Evolutionary conservation across 2,113 vertebrate species (phyloP).

Genomic region (Vireo altiloquus): DNA sequence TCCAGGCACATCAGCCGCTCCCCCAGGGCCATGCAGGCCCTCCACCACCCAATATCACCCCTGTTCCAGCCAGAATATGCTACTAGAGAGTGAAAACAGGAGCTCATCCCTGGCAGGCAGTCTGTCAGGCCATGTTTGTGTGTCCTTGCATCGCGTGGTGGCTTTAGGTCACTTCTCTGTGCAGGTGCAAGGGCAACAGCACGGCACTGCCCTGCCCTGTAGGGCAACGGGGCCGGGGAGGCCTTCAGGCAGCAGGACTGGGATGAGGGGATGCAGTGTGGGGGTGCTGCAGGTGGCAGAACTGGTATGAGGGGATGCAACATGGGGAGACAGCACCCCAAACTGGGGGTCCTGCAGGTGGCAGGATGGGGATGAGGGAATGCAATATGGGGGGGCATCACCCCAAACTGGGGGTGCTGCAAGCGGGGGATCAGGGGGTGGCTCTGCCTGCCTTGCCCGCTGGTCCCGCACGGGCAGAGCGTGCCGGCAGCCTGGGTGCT

Average conservation of each 20-base stretch:
- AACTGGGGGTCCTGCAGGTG: fast-evolving
- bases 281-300: neutral
- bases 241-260: neutral
- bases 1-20: neutral
- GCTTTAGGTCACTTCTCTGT: neutral
- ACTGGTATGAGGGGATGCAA: fast-evolving
- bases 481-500: neutral
- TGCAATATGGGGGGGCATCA: fast-evolving
- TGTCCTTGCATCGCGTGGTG: fast-evolving
- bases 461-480: neutral
- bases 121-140: fast-evolving
- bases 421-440: fast-evolving
- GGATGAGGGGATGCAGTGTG: too few relatives aligned
- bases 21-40: neutral
- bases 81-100: too few relatives aligned
- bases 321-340: fast-evolving
- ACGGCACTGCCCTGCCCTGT: fast-evolving
- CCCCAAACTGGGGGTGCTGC: fast-evolving
- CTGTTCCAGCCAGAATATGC: neutral
- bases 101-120: fast-evolving
- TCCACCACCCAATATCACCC: fast-evolving
- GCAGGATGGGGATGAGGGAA: neutral
- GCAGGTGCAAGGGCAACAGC: too few relatives aligned
- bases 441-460: neutral
- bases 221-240: fast-evolving